Evolutionary conservation across 2,888 invertebrate species (phyloP), one percentile per base, ranked within the genome.

Genomic region (Yponomeuta malinellus): DNA sequence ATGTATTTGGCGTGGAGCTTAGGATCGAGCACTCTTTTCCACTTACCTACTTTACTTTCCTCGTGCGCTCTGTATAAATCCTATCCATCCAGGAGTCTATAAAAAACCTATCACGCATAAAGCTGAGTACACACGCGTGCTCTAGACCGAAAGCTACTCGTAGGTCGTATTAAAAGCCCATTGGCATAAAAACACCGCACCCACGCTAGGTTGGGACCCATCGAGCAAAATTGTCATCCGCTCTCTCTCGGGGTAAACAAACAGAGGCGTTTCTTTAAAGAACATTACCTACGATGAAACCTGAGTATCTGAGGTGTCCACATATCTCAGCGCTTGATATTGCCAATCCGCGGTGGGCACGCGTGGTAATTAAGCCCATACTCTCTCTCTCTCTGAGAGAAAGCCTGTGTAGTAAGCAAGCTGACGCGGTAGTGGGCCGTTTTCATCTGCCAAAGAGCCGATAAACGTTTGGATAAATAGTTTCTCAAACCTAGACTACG

Each of bases 191-290:
- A 88, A 85, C 83, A 82, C 79, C 80, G 75, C 72, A 76, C 76
- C 79, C 80, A 31, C 79, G 79, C 85, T 89, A 89, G 89, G 90
- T 86, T 88, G 90, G 90, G 88, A 85, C 90, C 85, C 89, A 90
- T 90, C 88, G 86, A 86, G 85, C 79, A 83, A 89, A 43, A 67
- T 69, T 69, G 52, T 48, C 52, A 59, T 59, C 59, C 68, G 33
- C 23, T 23, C 48, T 31, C 68, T 23, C 10, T 31, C 90, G 86
- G 88, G 89, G 90, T 88, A 85, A 89, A 85, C 89, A 90, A 90
- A 88, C 86, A 87, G 84, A 78, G 83, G 15, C 12, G 3, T 12
- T 59, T 59, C 52, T 3, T 59, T 5, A 59, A 59, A 89, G 88
- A 91, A 90, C 89, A 10, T 2, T 10, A 23, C 23, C 23, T 23